A percentile compares a stretch with the other conserved stretches of the same genome.
Conservation (phyloP, 2,797 vertebrate genomes). For the Gymnodraco acuticeps region DNA sequence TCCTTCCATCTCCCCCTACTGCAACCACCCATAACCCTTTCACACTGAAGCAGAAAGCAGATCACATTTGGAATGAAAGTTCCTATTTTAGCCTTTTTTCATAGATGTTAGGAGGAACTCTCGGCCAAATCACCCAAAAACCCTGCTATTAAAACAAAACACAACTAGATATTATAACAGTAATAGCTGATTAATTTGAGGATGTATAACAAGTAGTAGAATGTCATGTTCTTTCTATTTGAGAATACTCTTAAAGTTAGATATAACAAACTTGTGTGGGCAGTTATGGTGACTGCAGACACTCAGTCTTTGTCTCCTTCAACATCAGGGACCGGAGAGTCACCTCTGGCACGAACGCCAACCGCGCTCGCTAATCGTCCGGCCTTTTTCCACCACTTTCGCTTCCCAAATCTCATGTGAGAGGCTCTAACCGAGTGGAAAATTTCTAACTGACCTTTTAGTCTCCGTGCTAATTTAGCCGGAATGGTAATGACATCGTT, state of each 20-base stretch:
- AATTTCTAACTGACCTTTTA: slow-evolving; percentile 97
- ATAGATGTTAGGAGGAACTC: neutral
- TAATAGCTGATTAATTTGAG: slow-evolving; percentile 2
- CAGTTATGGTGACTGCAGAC: slow-evolving; percentile 33
- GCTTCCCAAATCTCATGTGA: slow-evolving; percentile 90
- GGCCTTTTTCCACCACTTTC: slow-evolving; percentile 76
- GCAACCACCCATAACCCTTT: slow-evolving; percentile 48
- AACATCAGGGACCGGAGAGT: slow-evolving; percentile 37
- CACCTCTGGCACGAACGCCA: slow-evolving; percentile 56
- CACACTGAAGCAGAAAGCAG: slow-evolving; percentile 29
- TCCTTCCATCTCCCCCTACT: slow-evolving; percentile 25
- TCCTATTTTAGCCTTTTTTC: neutral
- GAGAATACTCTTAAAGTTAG: no score
- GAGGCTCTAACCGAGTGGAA: slow-evolving; percentile 95
- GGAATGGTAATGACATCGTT: slow-evolving; percentile 99
- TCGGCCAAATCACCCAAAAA: neutral
- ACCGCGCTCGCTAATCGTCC: slow-evolving; percentile 74
- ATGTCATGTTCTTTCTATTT: slow-evolving; percentile 17
- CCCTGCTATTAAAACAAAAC: neutral
- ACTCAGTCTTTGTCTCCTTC: slow-evolving; percentile 34
- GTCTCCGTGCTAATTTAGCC: slow-evolving; percentile 93
- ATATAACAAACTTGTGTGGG: neutral
- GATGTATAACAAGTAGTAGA: slow-evolving; percentile 15
- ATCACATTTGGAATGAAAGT: neutral
- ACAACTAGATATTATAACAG: slow-evolving; percentile 7